phyloP scores from a whole-genome alignment of 1,140 invertebrate genomes.

The Dolichoris vasculosae region DNA sequence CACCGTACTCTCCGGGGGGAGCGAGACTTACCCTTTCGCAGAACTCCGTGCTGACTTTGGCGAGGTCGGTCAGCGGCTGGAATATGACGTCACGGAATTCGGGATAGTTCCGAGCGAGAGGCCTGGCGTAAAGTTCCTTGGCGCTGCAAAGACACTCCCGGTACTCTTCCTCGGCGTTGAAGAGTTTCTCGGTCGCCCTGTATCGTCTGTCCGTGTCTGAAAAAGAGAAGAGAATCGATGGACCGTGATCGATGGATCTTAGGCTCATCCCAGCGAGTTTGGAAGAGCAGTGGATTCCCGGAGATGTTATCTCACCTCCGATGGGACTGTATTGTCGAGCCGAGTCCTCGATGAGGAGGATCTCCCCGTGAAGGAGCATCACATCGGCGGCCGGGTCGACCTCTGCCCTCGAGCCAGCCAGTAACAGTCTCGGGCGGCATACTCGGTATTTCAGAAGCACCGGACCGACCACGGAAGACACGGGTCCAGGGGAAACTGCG shows the following conservation, averaged over 20 bases:
- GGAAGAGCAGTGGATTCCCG: too few species aligned
- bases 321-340: slow-evolving; percentile 72
- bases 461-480: slow-evolving; percentile 74
- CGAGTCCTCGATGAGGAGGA: slow-evolving; percentile 78
- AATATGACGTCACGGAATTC: slow-evolving; percentile 75
- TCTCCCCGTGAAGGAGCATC: slow-evolving; percentile 77
- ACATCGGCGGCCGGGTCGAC: slow-evolving; percentile 77
- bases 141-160: slow-evolving; percentile 71
- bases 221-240: slow-evolving; percentile 29
- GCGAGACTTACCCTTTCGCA: slow-evolving; percentile 73
- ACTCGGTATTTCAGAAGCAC: slow-evolving; percentile 74
- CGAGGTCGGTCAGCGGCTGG: slow-evolving; percentile 73
- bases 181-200: slow-evolving; percentile 72
- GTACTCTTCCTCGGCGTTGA: slow-evolving; percentile 74
- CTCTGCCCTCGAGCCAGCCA: slow-evolving; percentile 79
- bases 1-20: too few species aligned
- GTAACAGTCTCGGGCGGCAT: slow-evolving; percentile 70
- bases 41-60: slow-evolving; percentile 71
- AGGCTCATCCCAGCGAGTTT: neutral
- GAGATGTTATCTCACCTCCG: slow-evolving; percentile 67
- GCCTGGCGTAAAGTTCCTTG: slow-evolving; percentile 74
- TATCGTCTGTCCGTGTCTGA: slow-evolving; percentile 73
- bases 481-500: slow-evolving; percentile 66
- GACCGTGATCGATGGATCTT: neutral
- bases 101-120: slow-evolving; percentile 71